phyloP scores from a whole-genome alignment of 2,113 vertebrate genomes.

The Microtus pennsylvanicus region DNA sequence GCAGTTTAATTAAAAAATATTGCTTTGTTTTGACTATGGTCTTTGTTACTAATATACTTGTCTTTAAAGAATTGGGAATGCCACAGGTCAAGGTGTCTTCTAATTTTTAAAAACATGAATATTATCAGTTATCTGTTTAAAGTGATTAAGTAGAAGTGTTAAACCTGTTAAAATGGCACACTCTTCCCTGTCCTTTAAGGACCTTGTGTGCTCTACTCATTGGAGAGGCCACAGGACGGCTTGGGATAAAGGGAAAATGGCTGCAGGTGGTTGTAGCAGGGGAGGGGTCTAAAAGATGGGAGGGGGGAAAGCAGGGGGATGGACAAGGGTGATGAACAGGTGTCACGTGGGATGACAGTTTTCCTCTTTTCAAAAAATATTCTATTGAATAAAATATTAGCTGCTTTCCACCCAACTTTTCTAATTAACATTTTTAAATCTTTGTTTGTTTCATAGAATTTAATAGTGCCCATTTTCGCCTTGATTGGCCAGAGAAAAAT shows the following conservation, averaged over 20 bases:
- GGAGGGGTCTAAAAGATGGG: neutral
- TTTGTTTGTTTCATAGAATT: neutral
- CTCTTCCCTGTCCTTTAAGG: conserved; percentile 34
- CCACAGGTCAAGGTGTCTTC: conserved; percentile 42
- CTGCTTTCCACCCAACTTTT: conserved; percentile 12
- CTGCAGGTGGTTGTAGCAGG: neutral
- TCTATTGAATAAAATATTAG: neutral
- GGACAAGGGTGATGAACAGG: neutral
- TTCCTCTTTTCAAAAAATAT: neutral
- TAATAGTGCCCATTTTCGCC: conserved; percentile 28
- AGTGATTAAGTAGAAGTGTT: conserved; percentile 35
- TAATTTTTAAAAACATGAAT: conserved; percentile 36
- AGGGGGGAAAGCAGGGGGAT: no score
- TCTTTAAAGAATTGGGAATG: conserved; percentile 4
- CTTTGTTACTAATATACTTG: neutral
- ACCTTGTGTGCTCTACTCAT: neutral
- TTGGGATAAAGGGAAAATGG: neutral
- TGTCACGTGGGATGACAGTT: neutral
- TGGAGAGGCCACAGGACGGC: neutral
- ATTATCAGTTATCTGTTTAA: conserved; percentile 37
- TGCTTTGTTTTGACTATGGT: conserved; percentile 9
- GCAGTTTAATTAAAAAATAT: conserved; percentile 28
- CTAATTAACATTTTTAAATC: neutral
- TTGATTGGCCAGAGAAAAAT: neutral
- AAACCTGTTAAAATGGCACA: conserved; percentile 46